A percentile compares a stretch with the other conserved stretches of the same genome.
phyloP scores from a whole-genome alignment of 2,888 invertebrate species.

The Dasysyrphus albostriatus region DNA sequence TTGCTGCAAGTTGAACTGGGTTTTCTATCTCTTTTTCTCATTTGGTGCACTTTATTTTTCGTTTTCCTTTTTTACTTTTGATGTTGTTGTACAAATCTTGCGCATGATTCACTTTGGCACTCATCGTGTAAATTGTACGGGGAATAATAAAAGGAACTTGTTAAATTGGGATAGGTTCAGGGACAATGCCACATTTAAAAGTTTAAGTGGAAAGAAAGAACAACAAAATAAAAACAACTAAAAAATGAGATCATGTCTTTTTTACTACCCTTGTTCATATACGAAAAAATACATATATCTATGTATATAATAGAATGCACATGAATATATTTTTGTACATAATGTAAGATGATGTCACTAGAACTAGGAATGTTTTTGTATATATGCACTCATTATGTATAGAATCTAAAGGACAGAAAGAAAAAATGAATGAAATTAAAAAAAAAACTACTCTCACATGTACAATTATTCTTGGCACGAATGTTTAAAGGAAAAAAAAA shows the following conservation, averaged over 20 bases:
- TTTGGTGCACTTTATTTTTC: constrained; percentile 4
- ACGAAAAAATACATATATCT: not conserved
- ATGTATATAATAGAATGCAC: constrained; percentile 12
- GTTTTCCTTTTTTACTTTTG: constrained; percentile 7
- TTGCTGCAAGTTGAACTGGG: constrained; percentile 67
- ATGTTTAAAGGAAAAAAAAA: constrained; percentile 28
- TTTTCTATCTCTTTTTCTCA: constrained; percentile 49
- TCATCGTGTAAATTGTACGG: constrained; percentile 30
- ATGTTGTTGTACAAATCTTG: constrained; percentile 35
- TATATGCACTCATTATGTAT: not conserved
- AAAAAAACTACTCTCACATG: constrained; percentile 15
- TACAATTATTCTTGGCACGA: constrained; percentile 39
- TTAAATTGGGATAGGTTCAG: constrained; percentile 73
- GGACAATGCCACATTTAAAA: constrained; percentile 65
- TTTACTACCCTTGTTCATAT: constrained; percentile 31
- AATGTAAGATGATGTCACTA: constrained; percentile 48
- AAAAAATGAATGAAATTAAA: constrained; percentile 21
- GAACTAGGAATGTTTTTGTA: not conserved
- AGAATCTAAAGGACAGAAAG: constrained; percentile 14
- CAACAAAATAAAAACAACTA: not conserved
- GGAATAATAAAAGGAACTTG: constrained; percentile 55
- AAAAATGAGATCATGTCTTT: constrained; percentile 59
- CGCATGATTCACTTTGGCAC: constrained; percentile 57
- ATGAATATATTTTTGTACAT: not conserved
- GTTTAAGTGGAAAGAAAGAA: constrained; percentile 8